Conservation (phyloP, 2,888 invertebrate genomes). For the Clitarchus hookeri region DNA sequence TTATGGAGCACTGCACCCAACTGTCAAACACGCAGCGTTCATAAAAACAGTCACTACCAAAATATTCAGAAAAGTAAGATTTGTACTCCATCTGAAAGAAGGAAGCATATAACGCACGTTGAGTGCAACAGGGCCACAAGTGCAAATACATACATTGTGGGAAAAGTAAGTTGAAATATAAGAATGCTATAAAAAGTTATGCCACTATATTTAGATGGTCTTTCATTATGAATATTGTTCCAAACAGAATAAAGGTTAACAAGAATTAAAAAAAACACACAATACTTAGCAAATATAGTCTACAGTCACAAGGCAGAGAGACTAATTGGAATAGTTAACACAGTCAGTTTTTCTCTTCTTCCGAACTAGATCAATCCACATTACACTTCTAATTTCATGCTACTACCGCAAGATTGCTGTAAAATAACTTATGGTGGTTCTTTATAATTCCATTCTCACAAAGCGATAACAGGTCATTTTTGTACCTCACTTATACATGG, state of each 20-base stretch:
- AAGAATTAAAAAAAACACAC: too few species aligned
- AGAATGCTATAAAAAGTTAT: background rate
- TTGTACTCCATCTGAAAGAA: too few species aligned
- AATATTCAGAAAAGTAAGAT: too few species aligned
- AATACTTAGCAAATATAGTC: background rate
- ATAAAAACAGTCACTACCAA: too few species aligned
- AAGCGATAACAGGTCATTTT: background rate
- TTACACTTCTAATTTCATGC: background rate
- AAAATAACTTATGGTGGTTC: background rate
- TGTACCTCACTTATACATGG: background rate
- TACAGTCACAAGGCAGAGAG: background rate
- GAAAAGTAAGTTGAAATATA: background rate
- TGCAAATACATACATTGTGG: background rate
- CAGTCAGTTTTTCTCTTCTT: background rate
- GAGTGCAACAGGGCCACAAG: background rate
- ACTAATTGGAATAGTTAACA: background rate
- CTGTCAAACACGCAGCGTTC: too few species aligned
- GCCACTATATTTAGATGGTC: background rate
- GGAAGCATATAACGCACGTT: background rate
- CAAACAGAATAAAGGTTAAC: too few species aligned
- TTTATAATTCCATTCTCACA: background rate
- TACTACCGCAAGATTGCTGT: background rate
- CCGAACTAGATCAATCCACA: background rate
- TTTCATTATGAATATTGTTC: background rate
- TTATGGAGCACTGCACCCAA: too few species aligned